These are phyloP conservation scores for Haliaeetus leucogaster DNA, from an alignment of 2,113 vertebrate genomes.

Conservation along the genomic window DNA sequence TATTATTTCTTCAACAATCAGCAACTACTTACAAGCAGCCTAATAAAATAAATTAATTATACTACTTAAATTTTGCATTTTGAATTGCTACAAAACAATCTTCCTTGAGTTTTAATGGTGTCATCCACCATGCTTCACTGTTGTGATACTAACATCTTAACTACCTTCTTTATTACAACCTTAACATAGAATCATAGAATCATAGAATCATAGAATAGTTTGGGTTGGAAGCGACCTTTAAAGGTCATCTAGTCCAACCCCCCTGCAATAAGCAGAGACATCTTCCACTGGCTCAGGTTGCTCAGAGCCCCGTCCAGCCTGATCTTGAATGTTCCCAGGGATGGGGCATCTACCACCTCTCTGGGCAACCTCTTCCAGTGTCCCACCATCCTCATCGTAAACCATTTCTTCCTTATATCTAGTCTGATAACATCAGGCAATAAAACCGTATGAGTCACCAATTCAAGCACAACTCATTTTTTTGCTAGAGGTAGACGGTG, in stretches of 20 bases:
- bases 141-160: slow-evolving; percentile 1
- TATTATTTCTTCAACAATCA: neutral
- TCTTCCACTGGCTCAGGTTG: neutral
- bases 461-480: neutral
- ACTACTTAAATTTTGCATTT: neutral
- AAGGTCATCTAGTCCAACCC: neutral
- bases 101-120: slow-evolving; percentile 20
- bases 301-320: accelerated
- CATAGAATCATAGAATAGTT: neutral
- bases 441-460: neutral
- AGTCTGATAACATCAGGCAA: neutral
- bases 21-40: neutral
- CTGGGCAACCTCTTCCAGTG: accelerated
- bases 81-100: neutral
- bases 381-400: neutral
- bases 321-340: neutral
- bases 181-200: neutral
- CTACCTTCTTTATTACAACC: neutral
- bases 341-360: too few relatives aligned
- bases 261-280: too few relatives aligned
- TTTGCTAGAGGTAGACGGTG: neutral
- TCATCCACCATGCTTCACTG: neutral
- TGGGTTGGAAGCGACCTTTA: accelerated
- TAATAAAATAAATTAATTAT: neutral
- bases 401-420: neutral